These are phyloP conservation scores for Amphimallon solstitiale DNA, from an alignment of 2,888 invertebrate genomes.

Conservation along the genomic window DNA sequence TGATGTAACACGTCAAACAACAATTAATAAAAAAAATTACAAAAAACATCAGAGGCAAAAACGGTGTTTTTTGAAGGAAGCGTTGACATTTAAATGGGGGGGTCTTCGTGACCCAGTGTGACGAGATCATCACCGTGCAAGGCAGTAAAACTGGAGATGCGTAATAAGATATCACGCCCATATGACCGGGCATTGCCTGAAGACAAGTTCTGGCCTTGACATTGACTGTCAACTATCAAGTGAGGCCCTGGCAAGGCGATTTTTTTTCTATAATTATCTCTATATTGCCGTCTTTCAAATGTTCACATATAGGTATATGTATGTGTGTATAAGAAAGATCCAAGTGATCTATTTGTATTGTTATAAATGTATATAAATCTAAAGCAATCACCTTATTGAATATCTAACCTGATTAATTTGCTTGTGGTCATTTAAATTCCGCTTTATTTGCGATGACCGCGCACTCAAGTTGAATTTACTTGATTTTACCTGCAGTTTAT, in stretches of 20 bases:
- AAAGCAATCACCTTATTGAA: neutral
- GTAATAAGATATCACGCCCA: constrained; percentile 38
- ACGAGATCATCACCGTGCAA: constrained; percentile 23
- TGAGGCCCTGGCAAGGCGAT: constrained; percentile 36
- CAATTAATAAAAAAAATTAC: neutral
- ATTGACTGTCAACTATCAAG: constrained; percentile 40
- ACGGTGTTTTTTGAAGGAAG: constrained; percentile 25
- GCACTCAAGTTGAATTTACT: neutral
- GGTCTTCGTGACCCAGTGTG: constrained; percentile 32
- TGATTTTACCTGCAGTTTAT: neutral
- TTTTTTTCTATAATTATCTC: constrained; percentile 8
- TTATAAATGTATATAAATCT: too few species aligned
- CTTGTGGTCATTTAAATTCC: neutral
- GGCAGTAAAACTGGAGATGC: constrained; percentile 17
- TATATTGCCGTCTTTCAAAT: neutral
- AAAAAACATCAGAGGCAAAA: neutral
- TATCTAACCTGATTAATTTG: neutral
- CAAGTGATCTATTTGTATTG: constrained; percentile 4
- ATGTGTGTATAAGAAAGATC: constrained; percentile 1
- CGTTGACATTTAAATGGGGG: constrained; percentile 28
- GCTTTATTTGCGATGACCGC: neutral
- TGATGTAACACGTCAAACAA: neutral
- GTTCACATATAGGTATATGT: neutral
- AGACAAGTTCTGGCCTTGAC: constrained; percentile 43
- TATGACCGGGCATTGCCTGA: constrained; percentile 38